Percentiles rank a stretch among this genome's conserved stretches.
phyloP scores from a whole-genome alignment of 2,113 vertebrate species.

The Python bivittatus region DNA sequence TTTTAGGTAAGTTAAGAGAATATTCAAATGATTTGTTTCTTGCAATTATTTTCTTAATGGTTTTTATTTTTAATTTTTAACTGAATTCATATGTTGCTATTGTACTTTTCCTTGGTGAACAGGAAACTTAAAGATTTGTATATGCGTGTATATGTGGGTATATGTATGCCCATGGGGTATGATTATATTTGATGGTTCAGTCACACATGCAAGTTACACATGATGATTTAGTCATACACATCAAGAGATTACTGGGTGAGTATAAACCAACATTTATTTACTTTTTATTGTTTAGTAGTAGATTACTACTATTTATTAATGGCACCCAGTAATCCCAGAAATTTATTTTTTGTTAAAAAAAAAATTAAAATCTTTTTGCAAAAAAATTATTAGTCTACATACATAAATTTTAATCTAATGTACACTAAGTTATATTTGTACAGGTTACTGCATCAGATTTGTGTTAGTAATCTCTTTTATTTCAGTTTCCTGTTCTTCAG shows the following conservation, averaged over 20 bases:
- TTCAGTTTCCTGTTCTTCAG: not conserved
- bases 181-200: too few relatives aligned
- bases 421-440: accelerated
- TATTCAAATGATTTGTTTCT: not conserved
- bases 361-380: not conserved
- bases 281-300: not conserved
- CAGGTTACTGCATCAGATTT: not conserved
- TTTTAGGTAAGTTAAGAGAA: not conserved
- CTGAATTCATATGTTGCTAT: not conserved
- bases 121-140: not conserved
- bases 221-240: not conserved
- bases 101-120: not conserved
- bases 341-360: too few relatives aligned
- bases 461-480: not conserved
- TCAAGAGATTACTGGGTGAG: too few relatives aligned
- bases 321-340: not conserved
- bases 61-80: not conserved
- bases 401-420: not conserved
- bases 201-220: not conserved
- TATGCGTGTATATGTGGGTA: not conserved
- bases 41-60: not conserved
- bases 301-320: not conserved
- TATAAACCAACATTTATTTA: not conserved
- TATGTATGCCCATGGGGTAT: not conserved
- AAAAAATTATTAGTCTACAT: not conserved